A percentile compares a stretch with the other conserved stretches of the same genome.
phyloP scores from a whole-genome alignment of 2,888 invertebrate species.

The Bombylius major region DNA sequence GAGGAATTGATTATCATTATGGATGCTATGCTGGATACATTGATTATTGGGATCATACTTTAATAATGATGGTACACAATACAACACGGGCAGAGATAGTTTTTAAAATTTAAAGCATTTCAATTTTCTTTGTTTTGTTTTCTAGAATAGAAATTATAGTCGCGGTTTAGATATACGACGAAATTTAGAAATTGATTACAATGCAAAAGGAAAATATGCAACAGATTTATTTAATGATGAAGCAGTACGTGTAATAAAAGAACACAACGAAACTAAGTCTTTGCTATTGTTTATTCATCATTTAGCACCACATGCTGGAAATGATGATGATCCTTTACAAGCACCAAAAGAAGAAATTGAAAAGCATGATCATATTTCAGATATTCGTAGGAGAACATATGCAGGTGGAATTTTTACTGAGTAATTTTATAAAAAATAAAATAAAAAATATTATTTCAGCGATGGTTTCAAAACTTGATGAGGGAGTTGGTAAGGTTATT shows the following conservation, averaged over 20 bases:
- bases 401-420: slow-evolving; percentile 42
- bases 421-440: too few species aligned
- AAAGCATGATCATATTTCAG: slow-evolving; percentile 52
- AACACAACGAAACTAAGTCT: slow-evolving; percentile 47
- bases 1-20: slow-evolving; percentile 71
- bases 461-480: slow-evolving; percentile 73
- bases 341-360: slow-evolving; percentile 58
- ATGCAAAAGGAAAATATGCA: slow-evolving; percentile 41
- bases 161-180: slow-evolving; percentile 41
- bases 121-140: too few species aligned
- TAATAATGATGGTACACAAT: background rate
- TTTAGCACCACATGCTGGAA: slow-evolving; percentile 66
- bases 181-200: slow-evolving; percentile 22
- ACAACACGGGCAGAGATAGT: too few species aligned
- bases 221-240: slow-evolving; percentile 58
- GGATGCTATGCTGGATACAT: slow-evolving; percentile 75
- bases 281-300: slow-evolving; percentile 70
- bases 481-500: slow-evolving; percentile 68
- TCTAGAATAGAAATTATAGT: slow-evolving; percentile 22
- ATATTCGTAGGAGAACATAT: slow-evolving; percentile 51
- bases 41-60: slow-evolving; percentile 60
- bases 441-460: slow-evolving; percentile 41
- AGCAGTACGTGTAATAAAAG: slow-evolving; percentile 47
- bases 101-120: too few species aligned
- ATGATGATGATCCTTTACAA: slow-evolving; percentile 53